Evolutionary conservation across 1,140 invertebrate genomes (phyloP), one percentile per base, ranked within the genome.

Genomic region (Papilio helenus): DNA sequence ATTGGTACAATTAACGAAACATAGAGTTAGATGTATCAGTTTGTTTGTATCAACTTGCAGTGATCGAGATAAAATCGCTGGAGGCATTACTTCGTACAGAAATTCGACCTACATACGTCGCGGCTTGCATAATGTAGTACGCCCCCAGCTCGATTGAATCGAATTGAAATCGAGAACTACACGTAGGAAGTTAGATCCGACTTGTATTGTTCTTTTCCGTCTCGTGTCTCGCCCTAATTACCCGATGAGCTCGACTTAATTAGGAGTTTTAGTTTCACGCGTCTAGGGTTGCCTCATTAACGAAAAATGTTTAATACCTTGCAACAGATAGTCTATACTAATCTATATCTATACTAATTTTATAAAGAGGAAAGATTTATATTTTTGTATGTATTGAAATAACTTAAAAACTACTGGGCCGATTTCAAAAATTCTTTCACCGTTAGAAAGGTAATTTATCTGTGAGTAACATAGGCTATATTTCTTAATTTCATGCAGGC

Each of bases 61-160:
- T 29, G 82, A 84, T 81, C 83, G 72, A 81, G 86, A 89, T 88
- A 84, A 81, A 83, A 84, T 86, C 79, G 84, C 81, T 85, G 18
- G 76, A 76, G 80, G 83, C 86, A 85, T 81, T 85, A 84, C 85
- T 81, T 85, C 82, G 84, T 79, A 79, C 83, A 86, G 80, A 86
- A 78, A 82, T 81, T 80, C 81, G 84, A 85, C 88, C 88, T 79
- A 88, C 85, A 85, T 87, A 81, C 39, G 20, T 49, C 23, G 61
- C 26, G 14, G 74, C 76, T 86, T 88, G 84, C 85, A 87, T 85
- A 88, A 88, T 76, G 65, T 72, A 79, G 79, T 77, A 76, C 80
- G 83, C 73, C 82, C 46, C 80, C 71, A 81, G 81, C 34, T 73
- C 77, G 81, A 81, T 82, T 83, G 81, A 85, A 87, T 85, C 84